These are phyloP conservation scores for Buathra laborator DNA, from an alignment of 2,888 invertebrate species.

Conservation along the genomic window DNA sequence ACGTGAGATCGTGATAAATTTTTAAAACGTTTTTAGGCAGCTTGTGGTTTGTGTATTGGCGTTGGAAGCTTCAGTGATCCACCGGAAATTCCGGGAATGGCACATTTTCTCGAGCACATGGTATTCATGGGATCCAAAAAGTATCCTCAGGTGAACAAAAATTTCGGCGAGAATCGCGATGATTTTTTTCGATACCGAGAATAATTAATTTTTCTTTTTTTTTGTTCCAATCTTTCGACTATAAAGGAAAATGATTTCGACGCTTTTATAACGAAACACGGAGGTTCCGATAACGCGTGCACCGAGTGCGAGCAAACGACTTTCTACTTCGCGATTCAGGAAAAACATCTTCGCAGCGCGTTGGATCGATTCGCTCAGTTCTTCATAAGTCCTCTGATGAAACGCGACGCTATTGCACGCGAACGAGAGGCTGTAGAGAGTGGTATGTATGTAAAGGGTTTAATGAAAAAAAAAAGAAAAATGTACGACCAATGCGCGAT, in stretches of 20 bases:
- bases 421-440: constrained; percentile 96
- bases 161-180: neutral
- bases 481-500: neutral
- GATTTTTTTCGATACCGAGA: neutral
- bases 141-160: constrained; percentile 90
- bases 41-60: constrained; percentile 91
- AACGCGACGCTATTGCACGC: constrained; percentile 93
- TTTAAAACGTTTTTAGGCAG: constrained; percentile 86
- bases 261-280: constrained; percentile 88
- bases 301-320: constrained; percentile 95
- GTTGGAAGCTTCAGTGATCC: constrained; percentile 94
- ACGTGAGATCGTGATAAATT: neutral
- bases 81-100: constrained; percentile 91
- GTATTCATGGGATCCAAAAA: constrained; percentile 97
- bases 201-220: constrained; percentile 8
- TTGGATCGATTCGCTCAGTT: constrained; percentile 96
- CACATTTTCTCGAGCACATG: constrained; percentile 96
- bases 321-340: constrained; percentile 95
- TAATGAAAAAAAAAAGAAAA: neutral
- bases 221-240: neutral
- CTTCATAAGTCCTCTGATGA: constrained; percentile 94
- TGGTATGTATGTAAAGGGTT: constrained; percentile 85
- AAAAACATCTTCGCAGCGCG: constrained; percentile 91
- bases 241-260: constrained; percentile 82
- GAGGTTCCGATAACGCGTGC: constrained; percentile 94